Evolutionary conservation across 1,140 invertebrate species (phyloP), one percentile per base, ranked within the genome.

Genomic region (Cydia fagiglandana): DNA sequence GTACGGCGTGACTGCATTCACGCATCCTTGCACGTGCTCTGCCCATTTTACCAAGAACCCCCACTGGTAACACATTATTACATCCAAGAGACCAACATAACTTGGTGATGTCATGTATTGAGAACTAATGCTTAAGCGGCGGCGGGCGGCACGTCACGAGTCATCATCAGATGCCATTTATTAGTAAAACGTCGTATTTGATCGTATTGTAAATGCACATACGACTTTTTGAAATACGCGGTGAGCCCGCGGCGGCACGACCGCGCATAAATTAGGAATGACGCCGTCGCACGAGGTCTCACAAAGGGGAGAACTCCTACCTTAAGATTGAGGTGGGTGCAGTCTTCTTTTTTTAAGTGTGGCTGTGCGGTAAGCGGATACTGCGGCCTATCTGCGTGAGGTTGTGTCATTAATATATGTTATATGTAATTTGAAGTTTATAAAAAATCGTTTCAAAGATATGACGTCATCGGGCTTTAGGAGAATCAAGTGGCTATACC

Each of bases 181-280:
- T 24, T 24, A 17, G 0, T 10, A 61, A 24, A 61, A 61, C 7
- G 56, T 24, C 56, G 20, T 10, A 61, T 61, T 7, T 24, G 17
- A 61, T 10, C 10, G n/a, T 5, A 6, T 24, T 12, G 56, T 61
- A 61, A 24, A 9, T 24, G 56, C 56, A 61, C 10, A 24, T 61
- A 61, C 56, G 56, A 7, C 56, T 7, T 61, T 24, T 61, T 61
- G 9, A 6, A 24, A 10, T 24, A 61, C 3, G 9, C 10, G n/a
- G 64, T 74, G 75, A 73, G 73, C 75, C 64, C 76, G 80, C 75
- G 28, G 76, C 61, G 56, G 83, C 87, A 88, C 86, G 87, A 86
- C 79, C 80, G 75, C 73, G 87, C 83, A 87, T 88, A 88, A 88
- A 88, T 87, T 82, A 84, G 68, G 73, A 76, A 80, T 80, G 79